Evolutionary conservation across 2,797 vertebrate species (phyloP).

Genomic region (Hippoglossus hippoglossus): DNA sequence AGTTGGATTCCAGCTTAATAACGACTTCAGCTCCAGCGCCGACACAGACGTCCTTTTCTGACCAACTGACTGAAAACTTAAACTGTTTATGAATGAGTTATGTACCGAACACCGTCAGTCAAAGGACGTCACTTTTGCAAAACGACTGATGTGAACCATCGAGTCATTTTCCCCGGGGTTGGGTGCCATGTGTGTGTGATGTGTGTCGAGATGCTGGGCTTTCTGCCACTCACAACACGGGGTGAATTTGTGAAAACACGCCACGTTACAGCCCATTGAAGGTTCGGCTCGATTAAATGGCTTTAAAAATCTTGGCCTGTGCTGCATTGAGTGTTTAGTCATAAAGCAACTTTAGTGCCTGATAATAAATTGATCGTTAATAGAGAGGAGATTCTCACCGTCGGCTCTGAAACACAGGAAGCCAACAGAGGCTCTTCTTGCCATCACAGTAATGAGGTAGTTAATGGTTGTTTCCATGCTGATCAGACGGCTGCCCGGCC

Average conservation of each 20-base stretch:
- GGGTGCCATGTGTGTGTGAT: background rate
- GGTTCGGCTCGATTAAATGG: constrained; percentile 13
- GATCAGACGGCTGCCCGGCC: background rate
- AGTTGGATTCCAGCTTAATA: constrained; percentile 12
- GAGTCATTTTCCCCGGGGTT: constrained; percentile 14
- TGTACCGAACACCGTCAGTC: constrained; percentile 16
- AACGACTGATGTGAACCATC: constrained; percentile 10
- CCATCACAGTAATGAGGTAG: constrained; percentile 19
- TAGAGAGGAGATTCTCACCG: constrained; percentile 10
- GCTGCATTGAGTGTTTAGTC: constrained; percentile 18
- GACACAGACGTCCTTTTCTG: background rate
- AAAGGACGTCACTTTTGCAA: constrained; percentile 38
- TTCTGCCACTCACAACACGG: constrained; percentile 14
- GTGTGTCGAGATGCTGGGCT: constrained; percentile 22
- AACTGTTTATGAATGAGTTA: constrained; percentile 43
- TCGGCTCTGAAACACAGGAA: background rate
- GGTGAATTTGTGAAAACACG: constrained; percentile 40
- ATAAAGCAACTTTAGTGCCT: constrained; percentile 41
- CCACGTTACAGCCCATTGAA: constrained; percentile 8
- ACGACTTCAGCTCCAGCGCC: background rate
- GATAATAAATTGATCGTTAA: constrained; percentile 52
- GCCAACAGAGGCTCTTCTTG: constrained; percentile 26
- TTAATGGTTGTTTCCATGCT: constrained; percentile 13
- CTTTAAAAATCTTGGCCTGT: constrained; percentile 48
- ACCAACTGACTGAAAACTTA: constrained; percentile 14